Percentiles rank a stretch among this genome's conserved stretches.
Conservation (phyloP, 2,888 invertebrate species). For the Cephus spinipes region DNA sequence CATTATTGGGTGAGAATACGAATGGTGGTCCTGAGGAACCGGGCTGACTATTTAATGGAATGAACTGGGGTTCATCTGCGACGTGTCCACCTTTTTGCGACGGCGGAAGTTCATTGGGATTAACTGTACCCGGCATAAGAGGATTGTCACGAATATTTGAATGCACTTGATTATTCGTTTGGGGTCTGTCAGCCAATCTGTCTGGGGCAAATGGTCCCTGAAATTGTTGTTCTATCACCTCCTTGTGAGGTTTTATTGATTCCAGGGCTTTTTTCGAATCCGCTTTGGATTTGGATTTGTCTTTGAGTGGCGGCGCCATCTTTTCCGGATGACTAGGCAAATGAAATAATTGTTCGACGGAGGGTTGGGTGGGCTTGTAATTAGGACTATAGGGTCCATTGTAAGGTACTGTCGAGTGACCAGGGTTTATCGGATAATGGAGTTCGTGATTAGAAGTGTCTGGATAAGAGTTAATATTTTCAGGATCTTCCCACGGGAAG, state of each 20-base stretch:
- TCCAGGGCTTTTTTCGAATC: conserved; percentile 60
- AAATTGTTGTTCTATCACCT: conserved; percentile 46
- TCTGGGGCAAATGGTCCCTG: conserved; percentile 57
- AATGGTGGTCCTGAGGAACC: conserved; percentile 32
- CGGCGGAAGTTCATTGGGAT: conserved; percentile 41
- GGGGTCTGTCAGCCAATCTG: conserved; percentile 43
- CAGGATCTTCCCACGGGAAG: conserved; percentile 30
- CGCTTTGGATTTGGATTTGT: conserved; percentile 53
- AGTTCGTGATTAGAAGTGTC: conserved; percentile 27
- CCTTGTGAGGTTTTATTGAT: conserved; percentile 51
- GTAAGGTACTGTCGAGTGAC: conserved; percentile 59
- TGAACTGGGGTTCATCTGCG: conserved; percentile 53
- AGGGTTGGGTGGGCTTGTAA: conserved; percentile 55
- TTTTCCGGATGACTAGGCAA: conserved; percentile 30
- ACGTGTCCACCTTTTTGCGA: conserved; percentile 28
- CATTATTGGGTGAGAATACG: conserved; percentile 45
- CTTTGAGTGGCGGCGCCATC: conserved; percentile 41
- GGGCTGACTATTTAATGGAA: conserved; percentile 46
- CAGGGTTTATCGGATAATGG: conserved; percentile 62
- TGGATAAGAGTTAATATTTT: conserved; percentile 15
- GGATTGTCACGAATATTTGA: conserved; percentile 23
- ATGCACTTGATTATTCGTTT: conserved; percentile 1
- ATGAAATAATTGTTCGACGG: conserved; percentile 57
- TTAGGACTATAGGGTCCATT: conserved; percentile 68
- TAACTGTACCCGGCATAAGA: conserved; percentile 25